Evolutionary conservation across 2,888 invertebrate species (phyloP).

Genomic region (Parnassius glacialis): DNA sequence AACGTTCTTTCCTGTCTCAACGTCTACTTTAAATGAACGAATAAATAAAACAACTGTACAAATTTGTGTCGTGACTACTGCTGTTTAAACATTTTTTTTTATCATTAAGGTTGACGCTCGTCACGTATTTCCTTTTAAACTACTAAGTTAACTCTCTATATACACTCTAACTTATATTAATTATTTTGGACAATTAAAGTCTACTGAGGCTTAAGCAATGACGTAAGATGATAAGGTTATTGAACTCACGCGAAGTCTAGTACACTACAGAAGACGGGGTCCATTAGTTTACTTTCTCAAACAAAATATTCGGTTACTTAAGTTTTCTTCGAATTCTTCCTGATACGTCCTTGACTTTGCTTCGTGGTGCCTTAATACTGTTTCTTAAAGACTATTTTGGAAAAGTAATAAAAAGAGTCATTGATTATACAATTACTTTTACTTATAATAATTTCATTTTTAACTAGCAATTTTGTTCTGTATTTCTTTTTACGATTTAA

Average conservation of each 20-base stretch:
- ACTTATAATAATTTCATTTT: no score
- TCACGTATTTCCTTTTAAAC: conserved; percentile 19
- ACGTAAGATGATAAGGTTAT: conserved; percentile 32
- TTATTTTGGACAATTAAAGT: conserved; percentile 13
- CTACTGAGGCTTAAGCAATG: conserved; percentile 18
- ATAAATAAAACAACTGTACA: conserved; percentile 30
- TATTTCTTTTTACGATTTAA: no score
- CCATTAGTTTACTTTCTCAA: conserved; percentile 9
- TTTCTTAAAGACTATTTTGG: not conserved
- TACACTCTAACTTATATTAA: conserved; percentile 1
- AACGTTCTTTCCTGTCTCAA: conserved; percentile 39
- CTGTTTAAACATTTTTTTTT: conserved; percentile 30
- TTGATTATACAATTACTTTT: no score
- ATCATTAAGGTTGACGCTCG: conserved; percentile 29
- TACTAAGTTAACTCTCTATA: not conserved
- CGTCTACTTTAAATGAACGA: conserved; percentile 32
- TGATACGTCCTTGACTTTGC: not conserved
- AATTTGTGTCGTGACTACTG: conserved; percentile 25
- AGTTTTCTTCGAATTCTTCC: conserved; percentile 1
- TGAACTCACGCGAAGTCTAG: conserved; percentile 28
- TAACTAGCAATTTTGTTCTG: no score
- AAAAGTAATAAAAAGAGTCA: not conserved
- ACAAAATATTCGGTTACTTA: conserved; percentile 4
- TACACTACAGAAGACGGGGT: conserved; percentile 9
- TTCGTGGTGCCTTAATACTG: not conserved